phyloP scores from a whole-genome alignment of 2,113 vertebrate species.

The Mesembrinibis cayennensis region DNA sequence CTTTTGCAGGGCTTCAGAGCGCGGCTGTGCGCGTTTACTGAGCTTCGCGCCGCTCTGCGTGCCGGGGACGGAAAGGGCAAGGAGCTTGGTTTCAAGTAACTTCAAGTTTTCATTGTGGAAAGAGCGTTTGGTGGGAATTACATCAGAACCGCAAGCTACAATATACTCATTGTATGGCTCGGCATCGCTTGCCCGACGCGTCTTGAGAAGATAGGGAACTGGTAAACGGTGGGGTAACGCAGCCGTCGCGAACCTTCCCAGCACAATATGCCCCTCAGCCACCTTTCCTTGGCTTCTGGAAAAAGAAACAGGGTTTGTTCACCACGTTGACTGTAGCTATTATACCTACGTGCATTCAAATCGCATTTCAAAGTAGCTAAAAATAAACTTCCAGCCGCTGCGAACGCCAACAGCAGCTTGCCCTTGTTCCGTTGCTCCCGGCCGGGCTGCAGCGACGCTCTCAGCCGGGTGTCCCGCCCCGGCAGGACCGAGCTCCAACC shows the following conservation, averaged over 20 bases:
- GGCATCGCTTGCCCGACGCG: background rate
- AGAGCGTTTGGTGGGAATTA: slow-evolving; percentile 13
- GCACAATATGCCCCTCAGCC: background rate
- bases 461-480: background rate
- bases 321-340: background rate
- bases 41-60: background rate
- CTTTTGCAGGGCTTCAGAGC: background rate
- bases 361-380: background rate
- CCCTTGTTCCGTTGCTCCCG: background rate
- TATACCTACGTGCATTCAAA: background rate
- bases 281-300: background rate
- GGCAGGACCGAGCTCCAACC: background rate
- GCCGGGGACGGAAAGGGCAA: background rate
- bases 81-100: background rate
- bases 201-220: background rate
- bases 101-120: slow-evolving; percentile 15
- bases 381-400: background rate
- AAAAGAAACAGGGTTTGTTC: background rate
- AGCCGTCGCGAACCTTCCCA: background rate
- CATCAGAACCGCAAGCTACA: slow-evolving; percentile 27
- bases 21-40: background rate
- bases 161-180: background rate
- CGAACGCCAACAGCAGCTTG: background rate
- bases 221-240: background rate
- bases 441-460: background rate